A percentile compares a stretch with the other conserved stretches of the same genome.
These are phyloP conservation scores for Peribatodes rhomboidaria DNA, from an alignment of 2,888 invertebrate genomes.

Conservation along the genomic window DNA sequence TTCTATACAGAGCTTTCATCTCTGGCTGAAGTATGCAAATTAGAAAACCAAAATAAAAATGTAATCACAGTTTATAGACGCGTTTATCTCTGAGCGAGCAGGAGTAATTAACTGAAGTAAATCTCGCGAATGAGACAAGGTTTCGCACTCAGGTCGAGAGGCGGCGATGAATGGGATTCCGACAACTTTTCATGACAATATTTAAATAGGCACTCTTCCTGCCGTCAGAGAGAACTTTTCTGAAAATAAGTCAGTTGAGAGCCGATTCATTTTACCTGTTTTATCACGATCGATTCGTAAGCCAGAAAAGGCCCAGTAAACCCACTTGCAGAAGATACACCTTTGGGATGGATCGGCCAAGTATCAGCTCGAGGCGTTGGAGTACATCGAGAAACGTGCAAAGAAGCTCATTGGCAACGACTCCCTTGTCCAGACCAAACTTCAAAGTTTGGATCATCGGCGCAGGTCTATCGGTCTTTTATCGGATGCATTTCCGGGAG, in stretches of 20 bases:
- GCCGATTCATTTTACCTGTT: not conserved
- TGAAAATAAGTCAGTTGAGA: constrained; percentile 1
- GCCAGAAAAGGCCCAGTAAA: too few species aligned
- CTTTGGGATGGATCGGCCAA: too few species aligned
- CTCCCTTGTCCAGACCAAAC: too few species aligned
- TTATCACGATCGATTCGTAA: not conserved
- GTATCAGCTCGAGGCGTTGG: too few species aligned
- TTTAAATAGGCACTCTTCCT: constrained; percentile 19
- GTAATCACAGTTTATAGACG: not conserved
- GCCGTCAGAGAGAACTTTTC: not conserved
- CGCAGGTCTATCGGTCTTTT: too few species aligned
- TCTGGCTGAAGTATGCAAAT: not conserved
- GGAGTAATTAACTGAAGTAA: constrained; percentile 23
- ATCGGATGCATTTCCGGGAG: too few species aligned
- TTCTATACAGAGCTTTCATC: not conserved
- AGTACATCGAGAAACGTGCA: too few species aligned
- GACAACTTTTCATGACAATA: constrained; percentile 14
- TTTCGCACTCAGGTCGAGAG: constrained; percentile 16
- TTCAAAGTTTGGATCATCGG: too few species aligned
- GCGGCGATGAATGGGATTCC: constrained; percentile 13
- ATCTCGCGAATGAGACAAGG: constrained; percentile 12
- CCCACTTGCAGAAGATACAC: too few species aligned
- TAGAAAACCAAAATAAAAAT: constrained; percentile 4
- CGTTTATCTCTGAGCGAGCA: constrained; percentile 4
- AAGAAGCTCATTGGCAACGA: too few species aligned